These are phyloP conservation scores for Drosophila insularis DNA, from an alignment of 1,140 invertebrate genomes.

Conservation along the genomic window DNA sequence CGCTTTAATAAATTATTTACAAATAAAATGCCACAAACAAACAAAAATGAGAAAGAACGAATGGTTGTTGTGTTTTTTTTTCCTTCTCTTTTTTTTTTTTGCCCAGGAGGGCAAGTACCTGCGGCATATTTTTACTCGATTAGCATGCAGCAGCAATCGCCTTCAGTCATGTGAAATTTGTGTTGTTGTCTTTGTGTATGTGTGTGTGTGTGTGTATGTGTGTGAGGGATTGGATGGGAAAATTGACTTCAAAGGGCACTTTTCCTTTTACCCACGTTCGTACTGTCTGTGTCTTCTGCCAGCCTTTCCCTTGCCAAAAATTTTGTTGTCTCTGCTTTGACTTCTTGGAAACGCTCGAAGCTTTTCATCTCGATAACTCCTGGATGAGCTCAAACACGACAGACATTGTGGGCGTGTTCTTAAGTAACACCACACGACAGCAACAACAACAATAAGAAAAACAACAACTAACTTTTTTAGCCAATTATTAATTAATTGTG, in stretches of 20 bases:
- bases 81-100: not conserved
- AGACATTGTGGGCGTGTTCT: slow-evolving; percentile 1
- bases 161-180: slow-evolving; percentile 10
- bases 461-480: slow-evolving; percentile 22
- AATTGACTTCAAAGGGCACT: slow-evolving; percentile 39
- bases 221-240: not conserved
- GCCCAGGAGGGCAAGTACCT: slow-evolving; percentile 7
- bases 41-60: slow-evolving; percentile 5
- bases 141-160: slow-evolving; percentile 50
- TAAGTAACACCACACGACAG: slow-evolving; percentile 9
- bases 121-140: slow-evolving; percentile 48
- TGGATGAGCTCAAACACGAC: slow-evolving; percentile 1
- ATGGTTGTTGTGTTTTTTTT: not conserved
- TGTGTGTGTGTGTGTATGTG: slow-evolving; percentile 5
- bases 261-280: slow-evolving; percentile 27
- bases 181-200: not conserved
- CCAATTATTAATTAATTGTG: slow-evolving; percentile 55
- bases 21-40: slow-evolving; percentile 25
- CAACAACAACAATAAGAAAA: slow-evolving; percentile 19
- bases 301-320: not conserved
- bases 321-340: slow-evolving; percentile 4
- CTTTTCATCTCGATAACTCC: slow-evolving; percentile 25
- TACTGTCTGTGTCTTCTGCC: not conserved
- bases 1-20: slow-evolving; percentile 55
- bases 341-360: slow-evolving; percentile 15